A percentile compares a stretch with the other conserved stretches of the same genome.
Conservation (phyloP, 2,888 invertebrate species). For the Athalia circularis region DNA sequence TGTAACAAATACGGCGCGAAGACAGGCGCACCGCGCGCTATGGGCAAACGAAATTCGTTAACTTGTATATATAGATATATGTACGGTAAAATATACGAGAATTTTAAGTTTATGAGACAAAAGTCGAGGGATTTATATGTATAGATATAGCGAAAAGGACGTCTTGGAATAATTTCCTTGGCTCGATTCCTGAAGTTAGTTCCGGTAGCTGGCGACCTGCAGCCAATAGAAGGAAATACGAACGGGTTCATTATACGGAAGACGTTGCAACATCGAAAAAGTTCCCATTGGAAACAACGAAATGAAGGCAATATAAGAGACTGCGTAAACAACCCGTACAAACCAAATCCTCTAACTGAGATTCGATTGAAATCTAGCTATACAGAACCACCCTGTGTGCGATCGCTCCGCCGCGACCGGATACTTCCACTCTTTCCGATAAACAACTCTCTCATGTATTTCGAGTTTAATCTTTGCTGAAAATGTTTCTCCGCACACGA, state of each 20-base stretch:
- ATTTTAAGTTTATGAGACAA: neutral
- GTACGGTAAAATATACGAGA: neutral
- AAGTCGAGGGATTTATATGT: conserved; percentile 5
- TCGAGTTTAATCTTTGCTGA: neutral
- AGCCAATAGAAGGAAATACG: conserved; percentile 61
- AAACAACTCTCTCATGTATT: neutral
- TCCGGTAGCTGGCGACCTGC: conserved; percentile 10
- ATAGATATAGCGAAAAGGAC: neutral
- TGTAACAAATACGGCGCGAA: no score
- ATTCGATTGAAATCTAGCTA: neutral
- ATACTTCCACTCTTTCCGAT: no score
- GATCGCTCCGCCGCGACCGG: no score
- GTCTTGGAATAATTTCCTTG: conserved; percentile 18
- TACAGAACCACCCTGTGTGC: no score
- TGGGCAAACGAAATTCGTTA: no score
- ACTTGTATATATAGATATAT: no score
- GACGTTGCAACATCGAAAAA: conserved; percentile 25
- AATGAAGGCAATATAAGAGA: conserved; percentile 16
- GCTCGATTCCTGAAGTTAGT: conserved; percentile 29
- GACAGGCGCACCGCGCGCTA: no score
- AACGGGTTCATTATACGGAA: conserved; percentile 63
- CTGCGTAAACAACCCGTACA: conserved; percentile 3
- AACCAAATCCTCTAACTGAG: conserved; percentile 5
- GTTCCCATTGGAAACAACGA: conserved; percentile 8
- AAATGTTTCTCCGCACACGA: conserved; percentile 5